Evolutionary conservation across 2,113 vertebrate genomes (phyloP).

Genomic region (Megaleporinus macrocephalus): DNA sequence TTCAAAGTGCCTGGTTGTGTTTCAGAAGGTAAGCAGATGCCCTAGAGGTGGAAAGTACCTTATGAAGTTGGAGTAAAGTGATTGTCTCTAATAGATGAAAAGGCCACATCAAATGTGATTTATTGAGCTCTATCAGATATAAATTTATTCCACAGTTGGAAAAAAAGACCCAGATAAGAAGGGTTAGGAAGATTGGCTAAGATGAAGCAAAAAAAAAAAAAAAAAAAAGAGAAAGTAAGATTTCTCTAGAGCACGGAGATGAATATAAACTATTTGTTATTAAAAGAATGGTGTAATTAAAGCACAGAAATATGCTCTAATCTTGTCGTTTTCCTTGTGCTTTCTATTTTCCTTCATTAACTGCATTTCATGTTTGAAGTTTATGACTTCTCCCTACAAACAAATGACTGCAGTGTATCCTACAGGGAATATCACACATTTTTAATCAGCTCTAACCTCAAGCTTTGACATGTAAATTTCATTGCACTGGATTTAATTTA

Average conservation of each 20-base stretch:
- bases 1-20: slow-evolving; percentile 55
- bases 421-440: slow-evolving; percentile 58
- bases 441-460: slow-evolving; percentile 72
- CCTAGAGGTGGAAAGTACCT: slow-evolving; percentile 51
- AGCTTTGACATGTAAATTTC: slow-evolving; percentile 69
- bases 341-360: slow-evolving; percentile 72
- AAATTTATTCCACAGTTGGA: slow-evolving; percentile 36
- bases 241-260: slow-evolving; percentile 53
- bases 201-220: slow-evolving; percentile 16
- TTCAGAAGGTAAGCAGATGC: slow-evolving; percentile 58
- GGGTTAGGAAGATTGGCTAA: slow-evolving; percentile 19
- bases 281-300: slow-evolving; percentile 68
- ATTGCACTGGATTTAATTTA: slow-evolving; percentile 65
- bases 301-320: slow-evolving; percentile 58
- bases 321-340: slow-evolving; percentile 53
- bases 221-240: slow-evolving; percentile 41
- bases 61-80: slow-evolving; percentile 54
- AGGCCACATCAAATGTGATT: slow-evolving; percentile 36
- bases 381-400: slow-evolving; percentile 71
- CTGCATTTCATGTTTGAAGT: slow-evolving; percentile 66
- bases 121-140: slow-evolving; percentile 7
- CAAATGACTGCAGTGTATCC: slow-evolving; percentile 69
- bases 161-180: slow-evolving; percentile 4
- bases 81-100: slow-evolving; percentile 46
- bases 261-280: slow-evolving; percentile 55